These are phyloP conservation scores for Conomelus anceps DNA, from an alignment of 2,888 invertebrate species.

Conservation along the genomic window DNA sequence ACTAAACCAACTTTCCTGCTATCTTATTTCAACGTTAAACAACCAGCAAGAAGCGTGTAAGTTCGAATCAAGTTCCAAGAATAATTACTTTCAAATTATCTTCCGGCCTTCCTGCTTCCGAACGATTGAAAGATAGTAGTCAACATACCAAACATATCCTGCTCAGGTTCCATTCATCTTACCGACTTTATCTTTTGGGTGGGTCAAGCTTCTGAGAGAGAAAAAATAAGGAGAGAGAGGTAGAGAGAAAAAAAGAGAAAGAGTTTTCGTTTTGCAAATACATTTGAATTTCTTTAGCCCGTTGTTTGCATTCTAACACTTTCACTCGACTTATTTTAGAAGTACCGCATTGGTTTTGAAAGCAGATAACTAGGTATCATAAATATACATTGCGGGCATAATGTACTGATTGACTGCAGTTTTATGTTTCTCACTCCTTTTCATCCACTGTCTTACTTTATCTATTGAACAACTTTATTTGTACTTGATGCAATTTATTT, in stretches of 20 bases:
- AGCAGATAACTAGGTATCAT: neutral
- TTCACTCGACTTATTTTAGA: neutral
- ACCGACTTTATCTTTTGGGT: neutral
- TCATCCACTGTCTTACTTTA: neutral
- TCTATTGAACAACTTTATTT: neutral
- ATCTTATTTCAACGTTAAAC: neutral
- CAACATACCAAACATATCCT: neutral
- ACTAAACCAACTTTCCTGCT: neutral
- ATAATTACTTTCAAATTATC: neutral
- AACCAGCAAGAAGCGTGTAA: no score
- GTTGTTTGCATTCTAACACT: neutral
- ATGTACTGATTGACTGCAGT: neutral
- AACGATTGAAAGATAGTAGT: neutral
- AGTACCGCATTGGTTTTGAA: neutral
- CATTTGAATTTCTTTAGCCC: neutral
- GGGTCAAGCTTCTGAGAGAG: neutral
- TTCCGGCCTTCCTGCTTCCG: neutral
- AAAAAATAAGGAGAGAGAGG: neutral
- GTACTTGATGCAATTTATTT: neutral
- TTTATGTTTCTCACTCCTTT: neutral
- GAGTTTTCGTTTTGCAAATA: neutral
- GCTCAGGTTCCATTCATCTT: neutral
- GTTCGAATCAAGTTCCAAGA: neutral
- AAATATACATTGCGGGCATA: neutral
- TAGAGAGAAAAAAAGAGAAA: neutral